Conservation (phyloP, 2,888 invertebrate genomes). For the Branchellion lobata region DNA sequence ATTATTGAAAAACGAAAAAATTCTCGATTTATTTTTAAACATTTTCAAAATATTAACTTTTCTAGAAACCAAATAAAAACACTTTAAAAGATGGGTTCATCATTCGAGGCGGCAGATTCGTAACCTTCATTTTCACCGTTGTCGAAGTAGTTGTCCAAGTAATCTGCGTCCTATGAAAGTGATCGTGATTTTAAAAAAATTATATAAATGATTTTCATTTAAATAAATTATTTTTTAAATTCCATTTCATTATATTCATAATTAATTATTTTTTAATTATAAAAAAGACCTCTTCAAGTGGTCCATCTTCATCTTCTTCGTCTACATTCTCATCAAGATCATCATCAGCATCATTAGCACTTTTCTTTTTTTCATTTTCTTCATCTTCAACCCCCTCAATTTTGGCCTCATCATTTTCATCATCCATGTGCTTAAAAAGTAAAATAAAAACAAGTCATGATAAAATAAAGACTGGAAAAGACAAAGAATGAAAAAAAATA, state of each 20-base stretch:
- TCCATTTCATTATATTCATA: neutral
- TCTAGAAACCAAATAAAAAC: too few species aligned
- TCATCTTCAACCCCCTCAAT: too few species aligned
- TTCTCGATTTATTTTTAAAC: too few species aligned
- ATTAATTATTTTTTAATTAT: neutral
- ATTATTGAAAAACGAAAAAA: too few species aligned
- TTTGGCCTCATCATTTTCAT: too few species aligned
- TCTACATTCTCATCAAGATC: slow-evolving; percentile 3
- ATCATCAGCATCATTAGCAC: too few species aligned
- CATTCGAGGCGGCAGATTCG: slow-evolving; percentile 28
- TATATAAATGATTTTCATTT: neutral
- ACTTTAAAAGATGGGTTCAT: slow-evolving; percentile 18
- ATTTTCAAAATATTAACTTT: too few species aligned
- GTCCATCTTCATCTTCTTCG: slow-evolving; percentile 11
- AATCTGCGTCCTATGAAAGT: slow-evolving; percentile 27
- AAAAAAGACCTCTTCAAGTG: neutral
- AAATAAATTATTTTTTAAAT: too few species aligned
- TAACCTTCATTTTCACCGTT: slow-evolving; percentile 39
- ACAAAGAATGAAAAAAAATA: neutral
- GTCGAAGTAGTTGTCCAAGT: slow-evolving; percentile 44
- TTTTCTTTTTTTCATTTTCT: too few species aligned
- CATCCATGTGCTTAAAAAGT: neutral
- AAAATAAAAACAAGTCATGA: neutral
- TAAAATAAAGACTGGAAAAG: neutral
- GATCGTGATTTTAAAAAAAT: neutral